phyloP scores from a whole-genome alignment of 2,113 vertebrate genomes.

The Empidonax alnorum region DNA sequence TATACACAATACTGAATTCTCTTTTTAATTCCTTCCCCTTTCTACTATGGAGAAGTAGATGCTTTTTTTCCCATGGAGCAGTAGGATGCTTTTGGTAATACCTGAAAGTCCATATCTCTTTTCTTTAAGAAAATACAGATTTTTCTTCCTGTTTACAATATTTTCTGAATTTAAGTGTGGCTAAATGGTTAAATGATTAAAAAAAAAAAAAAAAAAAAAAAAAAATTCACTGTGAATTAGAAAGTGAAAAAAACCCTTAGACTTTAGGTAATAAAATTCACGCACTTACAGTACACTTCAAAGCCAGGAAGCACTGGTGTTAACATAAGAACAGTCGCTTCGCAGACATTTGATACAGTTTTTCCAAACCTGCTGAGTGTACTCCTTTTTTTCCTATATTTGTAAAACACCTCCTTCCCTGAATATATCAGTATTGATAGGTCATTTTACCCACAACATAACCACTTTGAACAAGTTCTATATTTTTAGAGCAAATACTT shows the following conservation, averaged over 20 bases:
- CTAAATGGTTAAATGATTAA: neutral
- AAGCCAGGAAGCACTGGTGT: neutral
- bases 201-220: neutral
- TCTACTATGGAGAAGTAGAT: neutral
- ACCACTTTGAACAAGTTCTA: neutral
- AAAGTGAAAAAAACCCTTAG: neutral
- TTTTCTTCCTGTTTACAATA: neutral
- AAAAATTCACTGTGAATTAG: neutral
- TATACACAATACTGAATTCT: neutral
- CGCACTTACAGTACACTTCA: neutral
- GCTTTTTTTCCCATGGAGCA: neutral
- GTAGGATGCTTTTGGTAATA: neutral
- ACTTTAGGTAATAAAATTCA: neutral
- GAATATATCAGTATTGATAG: neutral
- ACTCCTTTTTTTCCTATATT: neutral
- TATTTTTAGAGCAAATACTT: slow-evolving; percentile 32
- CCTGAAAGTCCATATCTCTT: neutral
- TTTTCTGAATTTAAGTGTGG: neutral
- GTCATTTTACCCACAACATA: neutral
- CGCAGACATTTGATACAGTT: slow-evolving; percentile 16
- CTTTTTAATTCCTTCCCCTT: neutral
- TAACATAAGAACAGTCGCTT: slow-evolving; percentile 44
- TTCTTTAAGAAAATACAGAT: neutral
- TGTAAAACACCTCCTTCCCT: neutral
- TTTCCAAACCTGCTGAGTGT: slow-evolving; percentile 10